Evolutionary conservation across 2,888 invertebrate species (phyloP).

Genomic region (Lepidonotus clava): DNA sequence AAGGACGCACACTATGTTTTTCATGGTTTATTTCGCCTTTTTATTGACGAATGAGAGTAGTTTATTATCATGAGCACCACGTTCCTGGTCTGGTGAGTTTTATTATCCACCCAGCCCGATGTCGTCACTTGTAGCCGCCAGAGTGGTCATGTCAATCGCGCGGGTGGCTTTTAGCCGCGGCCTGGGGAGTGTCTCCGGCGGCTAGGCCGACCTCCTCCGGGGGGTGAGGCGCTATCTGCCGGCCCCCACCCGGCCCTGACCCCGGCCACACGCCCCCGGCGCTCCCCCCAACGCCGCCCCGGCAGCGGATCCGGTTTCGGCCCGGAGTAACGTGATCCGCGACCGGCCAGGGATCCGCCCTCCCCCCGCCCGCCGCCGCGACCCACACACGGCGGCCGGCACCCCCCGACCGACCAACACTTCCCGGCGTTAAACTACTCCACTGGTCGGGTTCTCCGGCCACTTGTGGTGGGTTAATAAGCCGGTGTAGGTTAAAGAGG

Average conservation of each 20-base stretch:
- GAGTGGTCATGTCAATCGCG: too few relatives aligned
- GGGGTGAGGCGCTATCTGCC: neutral
- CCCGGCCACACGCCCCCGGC: neutral
- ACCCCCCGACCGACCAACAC: neutral
- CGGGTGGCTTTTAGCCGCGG: too few relatives aligned
- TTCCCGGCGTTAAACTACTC: too few relatives aligned
- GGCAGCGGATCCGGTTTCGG: slow-evolving; percentile 4
- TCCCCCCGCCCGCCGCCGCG: neutral
- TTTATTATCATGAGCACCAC: too few relatives aligned
- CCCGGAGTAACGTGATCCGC: neutral
- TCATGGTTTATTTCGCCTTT: too few relatives aligned
- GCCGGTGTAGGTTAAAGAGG: neutral
- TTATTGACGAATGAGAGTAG: too few relatives aligned
- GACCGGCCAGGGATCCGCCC: neutral
- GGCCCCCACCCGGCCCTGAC: neutral
- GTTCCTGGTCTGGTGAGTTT: too few relatives aligned
- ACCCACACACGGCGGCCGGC: neutral
- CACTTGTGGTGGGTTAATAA: neutral
- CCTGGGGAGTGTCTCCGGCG: neutral
- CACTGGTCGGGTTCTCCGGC: too few relatives aligned
- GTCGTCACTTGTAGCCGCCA: too few relatives aligned
- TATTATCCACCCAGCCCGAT: too few relatives aligned
- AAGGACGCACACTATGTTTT: too few relatives aligned
- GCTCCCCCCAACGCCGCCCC: neutral
- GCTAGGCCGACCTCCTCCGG: too few relatives aligned